Percentiles rank a stretch among this genome's conserved stretches.
Evolutionary conservation across 2,113 vertebrate genomes (phyloP).

Genomic region (Butorides virescens): DNA sequence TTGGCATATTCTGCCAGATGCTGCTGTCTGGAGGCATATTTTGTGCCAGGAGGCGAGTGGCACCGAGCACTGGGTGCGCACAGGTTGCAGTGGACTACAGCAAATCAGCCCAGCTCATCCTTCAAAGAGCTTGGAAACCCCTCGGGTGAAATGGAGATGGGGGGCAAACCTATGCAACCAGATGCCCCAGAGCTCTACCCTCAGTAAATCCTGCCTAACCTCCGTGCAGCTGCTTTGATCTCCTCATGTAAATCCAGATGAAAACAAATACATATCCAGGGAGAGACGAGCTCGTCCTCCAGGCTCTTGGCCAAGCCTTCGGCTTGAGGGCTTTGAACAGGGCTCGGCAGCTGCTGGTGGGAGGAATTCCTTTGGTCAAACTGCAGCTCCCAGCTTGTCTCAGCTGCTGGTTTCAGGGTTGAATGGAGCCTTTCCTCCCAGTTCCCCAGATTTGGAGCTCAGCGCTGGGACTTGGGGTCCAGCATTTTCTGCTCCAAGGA

Average conservation of each 20-base stretch:
- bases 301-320: slow-evolving; percentile 28
- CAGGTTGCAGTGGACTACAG: neutral
- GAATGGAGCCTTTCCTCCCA: neutral
- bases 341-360: slow-evolving; percentile 29
- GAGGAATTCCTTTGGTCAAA: slow-evolving; percentile 36
- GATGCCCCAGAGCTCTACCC: neutral
- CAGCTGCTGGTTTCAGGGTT: neutral
- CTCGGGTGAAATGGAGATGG: neutral
- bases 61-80: neutral
- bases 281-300: neutral
- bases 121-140: neutral
- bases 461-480: rapidly evolving
- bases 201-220: neutral
- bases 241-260: neutral
- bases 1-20: neutral
- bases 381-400: slow-evolving; percentile 24
- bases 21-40: neutral
- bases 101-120: neutral
- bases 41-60: neutral
- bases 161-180: neutral
- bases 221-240: slow-evolving; percentile 38
- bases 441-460: neutral
- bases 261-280: neutral
- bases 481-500: neutral
- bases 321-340: neutral